Evolutionary conservation across 2,888 invertebrate species (phyloP).

Genomic region (Mallateleia sp.): DNA sequence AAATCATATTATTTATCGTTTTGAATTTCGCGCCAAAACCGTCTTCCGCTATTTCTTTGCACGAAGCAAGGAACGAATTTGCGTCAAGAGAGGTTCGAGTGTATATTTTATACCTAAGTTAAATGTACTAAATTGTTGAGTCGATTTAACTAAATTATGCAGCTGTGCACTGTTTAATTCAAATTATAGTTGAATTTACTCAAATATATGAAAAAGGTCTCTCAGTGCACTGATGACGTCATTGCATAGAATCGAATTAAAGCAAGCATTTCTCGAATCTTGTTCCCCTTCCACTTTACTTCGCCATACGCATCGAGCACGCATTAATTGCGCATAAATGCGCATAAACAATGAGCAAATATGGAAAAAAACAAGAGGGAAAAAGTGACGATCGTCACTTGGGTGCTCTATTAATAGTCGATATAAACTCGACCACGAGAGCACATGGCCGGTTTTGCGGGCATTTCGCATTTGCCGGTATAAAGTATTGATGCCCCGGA

Average conservation of each 20-base stretch:
- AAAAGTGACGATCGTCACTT: slow-evolving; percentile 82
- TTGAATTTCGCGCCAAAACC: no score
- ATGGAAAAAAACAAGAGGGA: slow-evolving; percentile 78
- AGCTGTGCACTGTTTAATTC: neutral
- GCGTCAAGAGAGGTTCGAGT: no score
- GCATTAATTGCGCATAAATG: slow-evolving; percentile 57
- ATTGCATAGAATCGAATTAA: neutral
- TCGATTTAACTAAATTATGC: no score
- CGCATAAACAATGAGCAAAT: slow-evolving; percentile 64
- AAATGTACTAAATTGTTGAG: no score
- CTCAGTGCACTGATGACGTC: no score
- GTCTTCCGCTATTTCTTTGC: no score
- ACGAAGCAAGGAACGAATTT: no score
- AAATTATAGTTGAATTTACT: no score
- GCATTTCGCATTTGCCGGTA: slow-evolving; percentile 86
- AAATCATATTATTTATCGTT: no score
- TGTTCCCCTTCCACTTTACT: neutral
- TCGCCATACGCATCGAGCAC: neutral
- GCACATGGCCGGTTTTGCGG: slow-evolving; percentile 86
- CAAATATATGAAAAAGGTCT: no score
- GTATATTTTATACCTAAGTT: no score
- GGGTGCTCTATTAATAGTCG: slow-evolving; percentile 87
- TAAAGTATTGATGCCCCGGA: slow-evolving; percentile 85
- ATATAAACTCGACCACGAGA: slow-evolving; percentile 85
- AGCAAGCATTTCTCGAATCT: neutral